Evolutionary conservation across 37 sponge, comb jelly and placozoan genomes (phyloP).

Genomic region (Diacarnus erythraeanus): DNA sequence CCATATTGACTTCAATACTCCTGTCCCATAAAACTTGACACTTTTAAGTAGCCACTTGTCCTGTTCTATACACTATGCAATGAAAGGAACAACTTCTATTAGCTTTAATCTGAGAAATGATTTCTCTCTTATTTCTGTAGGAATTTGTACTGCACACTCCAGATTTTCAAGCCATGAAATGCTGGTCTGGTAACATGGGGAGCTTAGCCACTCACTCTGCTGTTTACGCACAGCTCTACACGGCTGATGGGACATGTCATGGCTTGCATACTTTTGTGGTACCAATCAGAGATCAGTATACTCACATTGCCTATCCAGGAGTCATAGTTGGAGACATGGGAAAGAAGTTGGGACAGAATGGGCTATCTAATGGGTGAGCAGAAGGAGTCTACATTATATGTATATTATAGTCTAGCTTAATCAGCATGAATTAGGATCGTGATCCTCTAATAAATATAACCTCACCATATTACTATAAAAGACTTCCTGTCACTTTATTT

Average conservation of each 20-base stretch:
- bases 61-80: no score
- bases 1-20: no score
- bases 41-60: neutral
- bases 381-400: no score
- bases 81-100: no score
- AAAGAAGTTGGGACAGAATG: conserved; percentile 88
- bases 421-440: no score
- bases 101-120: no score
- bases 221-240: conserved; percentile 93
- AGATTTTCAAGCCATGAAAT: conserved; percentile 90
- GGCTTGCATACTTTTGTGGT: conserved; percentile 94
- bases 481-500: no score
- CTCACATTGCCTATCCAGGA: conserved; percentile 74
- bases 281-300: conserved; percentile 79
- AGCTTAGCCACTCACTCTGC: conserved; percentile 84
- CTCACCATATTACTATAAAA: no score
- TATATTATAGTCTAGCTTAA: no score
- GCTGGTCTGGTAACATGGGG: conserved; percentile 92
- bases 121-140: conserved; percentile 48
- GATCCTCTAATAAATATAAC: no score
- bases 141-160: conserved; percentile 95
- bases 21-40: no score
- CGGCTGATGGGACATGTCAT: conserved; percentile 84
- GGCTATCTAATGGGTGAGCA: conserved; percentile 91
- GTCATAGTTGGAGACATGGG: conserved; percentile 94